phyloP scores from a whole-genome alignment of 2,797 vertebrate species.

The Choloepus didactylus region DNA sequence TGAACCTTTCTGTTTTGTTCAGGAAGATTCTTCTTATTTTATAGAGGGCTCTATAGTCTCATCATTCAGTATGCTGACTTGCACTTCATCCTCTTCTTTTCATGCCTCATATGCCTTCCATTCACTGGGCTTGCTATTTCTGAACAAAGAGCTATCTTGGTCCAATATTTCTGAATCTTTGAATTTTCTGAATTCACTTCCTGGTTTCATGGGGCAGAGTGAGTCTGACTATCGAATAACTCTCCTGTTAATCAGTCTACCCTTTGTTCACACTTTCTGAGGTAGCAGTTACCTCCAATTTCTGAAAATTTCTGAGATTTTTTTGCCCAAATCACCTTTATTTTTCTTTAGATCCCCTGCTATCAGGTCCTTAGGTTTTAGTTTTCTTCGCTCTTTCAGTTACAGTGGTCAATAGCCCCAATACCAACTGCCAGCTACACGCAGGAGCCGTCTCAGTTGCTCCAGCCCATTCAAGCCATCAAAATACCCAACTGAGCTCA shows the following conservation, averaged over 20 bases:
- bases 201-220: neutral
- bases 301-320: neutral
- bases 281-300: neutral
- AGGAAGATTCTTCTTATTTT: neutral
- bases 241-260: neutral
- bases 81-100: no score
- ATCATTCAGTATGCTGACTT: neutral
- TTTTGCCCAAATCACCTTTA: neutral
- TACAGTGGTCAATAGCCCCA: neutral
- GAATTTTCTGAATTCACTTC: neutral
- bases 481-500: neutral
- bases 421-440: fast-evolving
- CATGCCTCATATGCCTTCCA: neutral
- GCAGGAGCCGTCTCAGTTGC: neutral
- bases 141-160: neutral
- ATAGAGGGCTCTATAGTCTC: neutral
- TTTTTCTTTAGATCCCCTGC: neutral
- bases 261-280: neutral
- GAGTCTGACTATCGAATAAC: neutral
- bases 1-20: neutral
- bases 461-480: neutral
- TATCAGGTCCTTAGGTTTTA: neutral
- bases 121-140: neutral
- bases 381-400: neutral
- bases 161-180: neutral